Percentiles rank a stretch among this genome's conserved stretches.
Conservation (phyloP, 2,888 invertebrate genomes). For the Tenthredo distinguenda region DNA sequence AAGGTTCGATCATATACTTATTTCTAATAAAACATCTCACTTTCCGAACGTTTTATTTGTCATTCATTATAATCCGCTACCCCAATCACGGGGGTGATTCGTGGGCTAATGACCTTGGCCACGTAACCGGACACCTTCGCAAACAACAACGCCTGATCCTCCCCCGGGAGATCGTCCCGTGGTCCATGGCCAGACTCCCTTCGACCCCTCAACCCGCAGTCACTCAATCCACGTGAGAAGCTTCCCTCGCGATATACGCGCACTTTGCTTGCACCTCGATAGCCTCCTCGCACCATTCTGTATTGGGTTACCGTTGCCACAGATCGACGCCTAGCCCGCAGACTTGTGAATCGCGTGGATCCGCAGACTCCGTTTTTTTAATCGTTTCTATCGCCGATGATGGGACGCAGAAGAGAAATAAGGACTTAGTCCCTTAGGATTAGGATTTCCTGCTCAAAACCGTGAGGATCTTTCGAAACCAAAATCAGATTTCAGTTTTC, state of each 20-base stretch:
- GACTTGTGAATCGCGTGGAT: not conserved
- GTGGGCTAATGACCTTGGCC: conserved; percentile 1
- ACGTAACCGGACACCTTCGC: conserved; percentile 22
- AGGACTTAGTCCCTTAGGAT: too few species aligned
- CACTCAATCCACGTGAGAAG: conserved; percentile 77
- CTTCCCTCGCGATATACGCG: conserved; percentile 51
- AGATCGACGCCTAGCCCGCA: conserved; percentile 15
- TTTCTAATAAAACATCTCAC: too few species aligned
- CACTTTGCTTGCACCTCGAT: conserved; percentile 14
- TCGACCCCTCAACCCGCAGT: conserved; percentile 69
- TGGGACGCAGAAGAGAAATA: too few species aligned
- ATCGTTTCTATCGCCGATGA: not conserved
- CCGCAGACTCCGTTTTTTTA: not conserved
- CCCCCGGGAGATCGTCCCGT: conserved; percentile 25
- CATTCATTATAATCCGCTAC: too few species aligned
- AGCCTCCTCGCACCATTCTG: not conserved
- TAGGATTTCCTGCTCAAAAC: too few species aligned
- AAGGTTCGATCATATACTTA: too few species aligned
- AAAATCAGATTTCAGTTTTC: not conserved
- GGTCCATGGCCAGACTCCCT: conserved; percentile 55
- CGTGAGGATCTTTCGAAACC: not conserved
- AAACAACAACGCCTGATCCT: conserved; percentile 22
- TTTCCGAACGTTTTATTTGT: too few species aligned
- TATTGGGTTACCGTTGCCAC: conserved; percentile 48
- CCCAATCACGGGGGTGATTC: not conserved